Conservation (phyloP, 2,113 vertebrate species). For the Pleuronectes platessa region DNA sequence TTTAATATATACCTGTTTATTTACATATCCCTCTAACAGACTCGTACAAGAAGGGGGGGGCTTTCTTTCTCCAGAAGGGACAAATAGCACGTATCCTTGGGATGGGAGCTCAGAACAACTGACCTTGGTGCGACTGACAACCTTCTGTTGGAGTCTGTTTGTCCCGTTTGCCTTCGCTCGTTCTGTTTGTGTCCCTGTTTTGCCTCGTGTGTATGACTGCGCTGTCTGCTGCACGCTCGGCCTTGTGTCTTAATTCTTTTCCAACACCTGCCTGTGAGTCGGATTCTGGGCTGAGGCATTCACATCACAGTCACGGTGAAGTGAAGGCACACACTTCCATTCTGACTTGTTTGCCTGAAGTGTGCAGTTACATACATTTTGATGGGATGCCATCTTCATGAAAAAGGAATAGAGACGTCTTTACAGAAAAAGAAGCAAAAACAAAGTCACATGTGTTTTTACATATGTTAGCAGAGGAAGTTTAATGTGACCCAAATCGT, state of each 20-base stretch:
- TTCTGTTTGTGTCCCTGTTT: slow-evolving; percentile 32
- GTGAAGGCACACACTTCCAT: background rate
- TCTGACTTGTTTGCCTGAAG: background rate
- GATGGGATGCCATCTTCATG: background rate
- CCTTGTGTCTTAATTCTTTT: slow-evolving; percentile 27
- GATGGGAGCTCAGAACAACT: slow-evolving; percentile 25
- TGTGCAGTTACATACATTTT: background rate
- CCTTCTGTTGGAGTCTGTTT: slow-evolving; percentile 28
- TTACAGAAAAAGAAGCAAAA: background rate
- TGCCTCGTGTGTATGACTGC: slow-evolving; percentile 21
- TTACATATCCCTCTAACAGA: slow-evolving; percentile 16
- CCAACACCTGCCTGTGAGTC: slow-evolving; percentile 6
- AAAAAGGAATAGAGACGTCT: background rate
- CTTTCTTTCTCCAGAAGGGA: slow-evolving; percentile 7
- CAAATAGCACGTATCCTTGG: slow-evolving; percentile 21
- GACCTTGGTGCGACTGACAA: slow-evolving; percentile 49
- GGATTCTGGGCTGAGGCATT: background rate
- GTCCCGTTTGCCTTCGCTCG: background rate
- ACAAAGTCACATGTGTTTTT: background rate
- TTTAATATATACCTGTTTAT: slow-evolving; percentile 29
- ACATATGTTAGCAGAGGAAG: too few relatives aligned
- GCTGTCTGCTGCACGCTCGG: slow-evolving; percentile 18
- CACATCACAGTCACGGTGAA: background rate
- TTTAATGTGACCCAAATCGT: too few relatives aligned
- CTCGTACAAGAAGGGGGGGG: background rate